Base-by-base conservation (phyloP, 2,113 vertebrate genomes). In the Syngnathoides biaculeatus region DNA sequence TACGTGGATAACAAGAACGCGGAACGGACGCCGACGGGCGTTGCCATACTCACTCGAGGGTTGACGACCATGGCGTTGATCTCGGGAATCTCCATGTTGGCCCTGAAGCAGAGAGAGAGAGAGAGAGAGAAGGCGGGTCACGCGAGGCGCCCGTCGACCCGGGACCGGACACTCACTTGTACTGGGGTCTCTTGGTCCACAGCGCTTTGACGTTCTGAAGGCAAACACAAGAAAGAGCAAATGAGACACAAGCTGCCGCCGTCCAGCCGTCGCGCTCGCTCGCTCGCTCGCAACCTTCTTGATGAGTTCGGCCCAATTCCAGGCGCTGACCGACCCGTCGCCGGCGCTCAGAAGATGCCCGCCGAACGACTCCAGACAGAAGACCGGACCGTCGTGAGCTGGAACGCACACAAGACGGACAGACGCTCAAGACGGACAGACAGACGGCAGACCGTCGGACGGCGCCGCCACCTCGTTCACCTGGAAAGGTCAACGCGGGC, bases 331-430 rank as follows among this genome's bases (percentile, higher is more conserved):
- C 73, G 95, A 94, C 1, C 95, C 94, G 2, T 94, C 94, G 0
- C 95, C 94, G 0, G 94, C 85, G 8, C 94, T 95, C 53, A 96
- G 83, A 5, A 97, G 90, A 11, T 94, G 93, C 5, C 90, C 78
- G 20, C 94, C 94, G 0, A 91, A 93, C 65, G 94, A 94, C 9
- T 93, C 82, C 39, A 97, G 90, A 4, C 90, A 91, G 73, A 94
- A 97, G 27, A 96, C 90, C 0, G 95, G 94, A 15, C 94, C 94
- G 0, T 93, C 90, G 0, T 97, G 95, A 48, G 94, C 95, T 97
- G 80, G 57, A 26, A 30, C 8, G 48, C 48, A 52, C 48, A 17
- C 2, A 15, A n/a, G 8, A 10, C 48, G 19, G 35, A 38, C 13
- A 39, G 26, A 20, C 5, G 8, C 8, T 42, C 13, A 56, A n/a